These are phyloP conservation scores for Mesitornis unicolor DNA, from an alignment of 2,113 vertebrate species.

Conservation along the genomic window DNA sequence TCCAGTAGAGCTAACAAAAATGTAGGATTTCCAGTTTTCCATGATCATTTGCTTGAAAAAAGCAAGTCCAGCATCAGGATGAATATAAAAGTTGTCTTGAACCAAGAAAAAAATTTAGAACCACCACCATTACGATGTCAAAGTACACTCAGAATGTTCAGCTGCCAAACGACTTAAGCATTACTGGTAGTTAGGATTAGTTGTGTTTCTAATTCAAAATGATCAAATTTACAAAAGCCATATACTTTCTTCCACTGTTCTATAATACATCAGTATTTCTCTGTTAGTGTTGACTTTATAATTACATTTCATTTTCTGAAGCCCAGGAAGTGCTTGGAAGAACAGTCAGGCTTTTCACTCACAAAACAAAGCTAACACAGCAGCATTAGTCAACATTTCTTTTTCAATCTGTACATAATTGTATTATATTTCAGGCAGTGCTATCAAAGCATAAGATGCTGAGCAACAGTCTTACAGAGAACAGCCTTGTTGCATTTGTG, in stretches of 20 bases:
- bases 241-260: not conserved
- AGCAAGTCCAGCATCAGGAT: not conserved
- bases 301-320: conserved; percentile 1
- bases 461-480: not conserved
- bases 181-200: not conserved
- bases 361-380: not conserved
- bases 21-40: not conserved
- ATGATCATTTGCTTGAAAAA: not conserved
- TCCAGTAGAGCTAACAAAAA: not conserved
- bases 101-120: not conserved
- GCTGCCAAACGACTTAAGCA: not conserved
- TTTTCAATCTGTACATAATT: not conserved
- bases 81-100: not conserved
- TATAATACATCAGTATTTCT: not conserved
- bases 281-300: not conserved
- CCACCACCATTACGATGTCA: not conserved
- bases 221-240: not conserved
- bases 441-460: not conserved
- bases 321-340: not conserved
- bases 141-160: not conserved
- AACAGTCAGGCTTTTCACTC: not conserved
- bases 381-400: conserved; percentile 4
- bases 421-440: not conserved
- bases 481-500: not conserved
- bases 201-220: not conserved